Evolutionary conservation across 1,140 invertebrate genomes (phyloP).

Genomic region (Brachionus plicatilis): DNA sequence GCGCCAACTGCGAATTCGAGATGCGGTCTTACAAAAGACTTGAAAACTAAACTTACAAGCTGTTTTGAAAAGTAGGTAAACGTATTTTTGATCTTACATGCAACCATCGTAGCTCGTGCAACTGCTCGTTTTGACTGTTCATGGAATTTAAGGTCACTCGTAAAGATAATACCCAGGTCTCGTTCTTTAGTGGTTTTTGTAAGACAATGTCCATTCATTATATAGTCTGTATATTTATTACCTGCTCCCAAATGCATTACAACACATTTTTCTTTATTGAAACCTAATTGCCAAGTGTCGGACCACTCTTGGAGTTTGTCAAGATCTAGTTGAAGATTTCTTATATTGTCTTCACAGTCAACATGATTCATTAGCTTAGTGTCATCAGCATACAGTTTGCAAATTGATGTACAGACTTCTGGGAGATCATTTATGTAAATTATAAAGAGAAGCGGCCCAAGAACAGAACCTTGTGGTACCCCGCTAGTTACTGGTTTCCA

Average conservation of each 20-base stretch:
- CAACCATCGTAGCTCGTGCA: not conserved
- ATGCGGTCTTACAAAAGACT: not conserved
- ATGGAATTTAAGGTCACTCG: not conserved
- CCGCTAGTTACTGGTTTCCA: no score
- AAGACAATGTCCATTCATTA: not conserved
- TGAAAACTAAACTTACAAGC: not conserved
- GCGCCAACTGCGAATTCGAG: not conserved
- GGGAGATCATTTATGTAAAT: no score
- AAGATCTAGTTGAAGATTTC: not conserved
- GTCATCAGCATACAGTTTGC: slow-evolving; percentile 17
- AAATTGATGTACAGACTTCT: no score
- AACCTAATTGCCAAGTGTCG: not conserved
- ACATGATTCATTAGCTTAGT: not conserved
- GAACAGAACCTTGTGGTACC: no score
- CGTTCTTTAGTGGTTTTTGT: not conserved
- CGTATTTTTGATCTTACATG: not conserved
- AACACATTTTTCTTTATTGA: not conserved
- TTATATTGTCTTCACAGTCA: not conserved
- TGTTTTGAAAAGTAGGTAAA: not conserved
- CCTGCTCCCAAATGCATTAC: slow-evolving; percentile 10
- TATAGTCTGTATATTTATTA: not conserved
- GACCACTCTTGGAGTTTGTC: not conserved
- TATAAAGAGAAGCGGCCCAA: no score
- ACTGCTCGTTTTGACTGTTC: not conserved
- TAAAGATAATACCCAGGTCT: not conserved